Evolutionary conservation across 2,113 vertebrate species (phyloP).

Genomic region (Zingel zingel): DNA sequence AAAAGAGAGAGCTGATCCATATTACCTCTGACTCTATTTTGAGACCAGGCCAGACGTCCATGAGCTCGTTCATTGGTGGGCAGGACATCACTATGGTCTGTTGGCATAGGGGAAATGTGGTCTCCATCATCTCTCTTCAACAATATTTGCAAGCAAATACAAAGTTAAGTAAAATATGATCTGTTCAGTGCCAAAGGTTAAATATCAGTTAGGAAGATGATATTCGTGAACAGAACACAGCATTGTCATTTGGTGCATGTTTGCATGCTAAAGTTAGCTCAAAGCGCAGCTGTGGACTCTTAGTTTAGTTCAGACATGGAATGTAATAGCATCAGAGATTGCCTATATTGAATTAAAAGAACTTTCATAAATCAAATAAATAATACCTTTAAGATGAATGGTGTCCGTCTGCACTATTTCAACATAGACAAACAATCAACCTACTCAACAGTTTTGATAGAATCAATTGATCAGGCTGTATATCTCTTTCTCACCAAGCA

Average conservation of each 20-base stretch:
- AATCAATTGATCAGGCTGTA: neutral
- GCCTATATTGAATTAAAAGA: neutral
- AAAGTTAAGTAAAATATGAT: no score
- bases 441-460: neutral
- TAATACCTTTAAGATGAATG: neutral
- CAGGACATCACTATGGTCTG: no score
- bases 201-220: no score
- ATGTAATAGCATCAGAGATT: neutral
- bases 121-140: no score
- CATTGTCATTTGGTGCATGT: neutral
- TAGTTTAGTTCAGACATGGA: neutral
- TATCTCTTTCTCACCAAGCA: neutral
- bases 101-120: no score
- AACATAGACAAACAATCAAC: neutral
- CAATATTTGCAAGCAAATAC: no score
- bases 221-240: no score
- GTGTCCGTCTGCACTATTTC: neutral
- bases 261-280: neutral
- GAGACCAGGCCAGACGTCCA: no score
- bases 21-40: no score
- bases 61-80: no score
- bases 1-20: no score
- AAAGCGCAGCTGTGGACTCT: neutral
- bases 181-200: no score
- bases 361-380: neutral